These are phyloP conservation scores for Platerodrilus igneus DNA, from an alignment of 2,888 invertebrate genomes.

Conservation along the genomic window DNA sequence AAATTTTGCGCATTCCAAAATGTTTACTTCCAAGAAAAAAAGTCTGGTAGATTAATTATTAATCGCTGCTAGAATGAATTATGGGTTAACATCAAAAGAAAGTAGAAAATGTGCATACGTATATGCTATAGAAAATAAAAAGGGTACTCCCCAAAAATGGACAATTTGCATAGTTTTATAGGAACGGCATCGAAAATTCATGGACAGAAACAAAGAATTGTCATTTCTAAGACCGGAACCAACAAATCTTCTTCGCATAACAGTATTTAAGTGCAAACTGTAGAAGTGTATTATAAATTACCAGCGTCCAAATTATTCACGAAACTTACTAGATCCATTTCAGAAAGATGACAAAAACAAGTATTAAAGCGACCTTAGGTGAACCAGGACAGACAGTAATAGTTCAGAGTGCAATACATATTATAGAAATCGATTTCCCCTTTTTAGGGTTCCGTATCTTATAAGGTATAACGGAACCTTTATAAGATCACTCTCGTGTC, in stretches of 20 bases:
- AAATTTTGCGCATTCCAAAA: conserved; percentile 20
- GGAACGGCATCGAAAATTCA: conserved; percentile 24
- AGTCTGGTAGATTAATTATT: conserved; percentile 23
- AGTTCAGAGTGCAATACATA: too few species aligned
- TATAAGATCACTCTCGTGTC: too few species aligned
- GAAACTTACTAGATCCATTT: too few species aligned
- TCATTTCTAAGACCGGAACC: conserved; percentile 19
- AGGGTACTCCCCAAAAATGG: conserved; percentile 2
- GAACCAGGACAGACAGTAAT: too few species aligned
- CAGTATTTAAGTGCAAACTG: conserved; percentile 5
- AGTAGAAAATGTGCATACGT: conserved; percentile 31
- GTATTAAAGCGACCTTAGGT: too few species aligned
- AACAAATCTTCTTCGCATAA: conserved; percentile 4
- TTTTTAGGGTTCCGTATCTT: too few species aligned
- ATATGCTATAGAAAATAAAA: conserved; percentile 20
- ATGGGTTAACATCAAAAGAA: conserved; percentile 31
- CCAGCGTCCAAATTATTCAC: too few species aligned
- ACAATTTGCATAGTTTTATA: conserved; percentile 1
- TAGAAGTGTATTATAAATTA: conserved; percentile 2
- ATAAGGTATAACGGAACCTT: too few species aligned
- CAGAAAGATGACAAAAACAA: too few species aligned
- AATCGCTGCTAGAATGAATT: conserved; percentile 15
- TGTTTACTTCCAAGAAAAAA: conserved; percentile 20
- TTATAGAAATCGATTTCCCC: too few species aligned
- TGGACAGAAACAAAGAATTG: conserved; percentile 18